These are phyloP conservation scores for Mesembrinibis cayennensis DNA, from an alignment of 2,113 vertebrate genomes.

Conservation along the genomic window DNA sequence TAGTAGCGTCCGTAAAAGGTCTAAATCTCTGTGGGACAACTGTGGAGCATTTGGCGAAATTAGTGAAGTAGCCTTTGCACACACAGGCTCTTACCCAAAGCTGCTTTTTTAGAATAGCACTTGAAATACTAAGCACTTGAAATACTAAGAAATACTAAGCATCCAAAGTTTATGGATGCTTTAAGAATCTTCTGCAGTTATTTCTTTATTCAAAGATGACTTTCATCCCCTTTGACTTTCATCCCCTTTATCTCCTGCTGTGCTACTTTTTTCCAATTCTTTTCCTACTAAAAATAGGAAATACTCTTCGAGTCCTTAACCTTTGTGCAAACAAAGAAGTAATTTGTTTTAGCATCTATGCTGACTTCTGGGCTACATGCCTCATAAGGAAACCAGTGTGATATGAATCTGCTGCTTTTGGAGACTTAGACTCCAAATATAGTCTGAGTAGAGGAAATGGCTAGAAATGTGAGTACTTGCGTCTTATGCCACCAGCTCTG, in stretches of 20 bases:
- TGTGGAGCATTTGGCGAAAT: not conserved
- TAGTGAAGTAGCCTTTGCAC: not conserved
- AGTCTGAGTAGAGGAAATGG: not conserved
- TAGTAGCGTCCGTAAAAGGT: not conserved
- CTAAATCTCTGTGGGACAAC: not conserved
- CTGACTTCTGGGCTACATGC: not conserved
- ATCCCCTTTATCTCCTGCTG: not conserved
- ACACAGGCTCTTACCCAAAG: not conserved
- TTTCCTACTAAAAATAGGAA: slow-evolving; percentile 16
- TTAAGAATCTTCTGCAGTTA: not conserved
- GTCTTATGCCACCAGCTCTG: not conserved
- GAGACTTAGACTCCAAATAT: not conserved
- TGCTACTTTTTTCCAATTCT: not conserved
- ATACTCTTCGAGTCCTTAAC: not conserved
- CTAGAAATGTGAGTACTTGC: not conserved
- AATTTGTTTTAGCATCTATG: slow-evolving; percentile 9
- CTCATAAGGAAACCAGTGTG: not conserved
- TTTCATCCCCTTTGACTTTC: not conserved
- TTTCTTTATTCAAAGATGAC: not conserved
- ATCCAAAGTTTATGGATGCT: not conserved
- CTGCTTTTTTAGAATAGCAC: not conserved
- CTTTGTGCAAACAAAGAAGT: slow-evolving; percentile 22
- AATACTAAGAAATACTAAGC: not conserved
- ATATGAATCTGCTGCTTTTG: not conserved
- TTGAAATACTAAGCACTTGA: not conserved